These are phyloP conservation scores for Nansenia antarctica DNA, from an alignment of 2,113 vertebrate species.

Conservation along the genomic window DNA sequence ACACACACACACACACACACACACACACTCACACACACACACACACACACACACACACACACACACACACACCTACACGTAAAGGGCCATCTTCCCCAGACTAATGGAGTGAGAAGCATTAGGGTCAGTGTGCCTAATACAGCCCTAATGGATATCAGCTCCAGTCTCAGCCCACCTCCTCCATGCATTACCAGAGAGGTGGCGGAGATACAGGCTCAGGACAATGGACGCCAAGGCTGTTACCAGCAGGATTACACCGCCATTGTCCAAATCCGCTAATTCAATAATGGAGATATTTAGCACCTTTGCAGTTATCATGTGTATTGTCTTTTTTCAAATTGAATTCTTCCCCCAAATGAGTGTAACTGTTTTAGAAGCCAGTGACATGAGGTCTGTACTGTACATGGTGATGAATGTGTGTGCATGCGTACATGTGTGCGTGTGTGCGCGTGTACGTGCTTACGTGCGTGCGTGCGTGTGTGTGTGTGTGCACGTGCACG, in stretches of 20 bases:
- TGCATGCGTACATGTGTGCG: not conserved
- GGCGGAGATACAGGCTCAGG: conserved; percentile 53
- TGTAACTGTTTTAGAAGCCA: too few relatives aligned
- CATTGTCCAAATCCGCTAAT: conserved; percentile 14
- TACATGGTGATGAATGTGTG: not conserved
- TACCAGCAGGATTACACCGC: conserved; percentile 44
- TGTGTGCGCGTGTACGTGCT: not conserved
- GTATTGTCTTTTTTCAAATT: too few relatives aligned
- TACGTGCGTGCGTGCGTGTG: not conserved
- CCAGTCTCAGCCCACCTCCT: conserved; percentile 57
- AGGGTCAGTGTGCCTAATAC: conserved; percentile 73
- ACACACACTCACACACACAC: too few relatives aligned
- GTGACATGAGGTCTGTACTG: too few relatives aligned
- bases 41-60: too few relatives aligned
- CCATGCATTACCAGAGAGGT: conserved; percentile 56
- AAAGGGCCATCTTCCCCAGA: conserved; percentile 33
- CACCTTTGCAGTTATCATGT: too few relatives aligned
- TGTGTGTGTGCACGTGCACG: not conserved
- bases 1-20: too few relatives aligned
- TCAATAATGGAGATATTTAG: conserved; percentile 24
- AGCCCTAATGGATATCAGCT: conserved; percentile 72
- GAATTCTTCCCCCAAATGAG: too few relatives aligned
- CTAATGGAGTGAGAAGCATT: conserved; percentile 75
- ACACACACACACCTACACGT: too few relatives aligned
- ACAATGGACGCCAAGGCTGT: conserved; percentile 44